Evolutionary conservation across 2,888 invertebrate species (phyloP).

Genomic region (Cotesia congregata): DNA sequence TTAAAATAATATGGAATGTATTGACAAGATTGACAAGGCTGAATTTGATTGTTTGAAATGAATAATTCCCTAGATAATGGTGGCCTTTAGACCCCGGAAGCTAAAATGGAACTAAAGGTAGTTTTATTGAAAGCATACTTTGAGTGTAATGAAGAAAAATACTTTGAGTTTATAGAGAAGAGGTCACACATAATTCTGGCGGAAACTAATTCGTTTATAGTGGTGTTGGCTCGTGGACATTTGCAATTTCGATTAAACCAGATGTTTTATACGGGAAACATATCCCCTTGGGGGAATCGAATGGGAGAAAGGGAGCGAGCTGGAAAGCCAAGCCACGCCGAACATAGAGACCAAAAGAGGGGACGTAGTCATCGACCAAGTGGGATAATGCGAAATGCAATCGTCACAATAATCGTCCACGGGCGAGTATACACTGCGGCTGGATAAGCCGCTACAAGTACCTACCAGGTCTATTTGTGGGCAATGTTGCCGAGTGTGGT

Average conservation of each 20-base stretch:
- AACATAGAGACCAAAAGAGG: slow-evolving; percentile 23
- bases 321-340: slow-evolving; percentile 29
- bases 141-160: too few relatives aligned
- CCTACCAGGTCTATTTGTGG: slow-evolving; percentile 42
- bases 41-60: too few relatives aligned
- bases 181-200: slow-evolving; percentile 11
- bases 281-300: slow-evolving; percentile 50
- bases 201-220: slow-evolving; percentile 29
- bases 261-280: slow-evolving; percentile 58
- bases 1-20: too few relatives aligned
- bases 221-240: slow-evolving; percentile 30
- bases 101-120: too few relatives aligned
- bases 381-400: slow-evolving; percentile 62
- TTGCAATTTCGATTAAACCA: slow-evolving; percentile 62
- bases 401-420: slow-evolving; percentile 62
- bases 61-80: too few relatives aligned
- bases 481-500: slow-evolving; percentile 32
- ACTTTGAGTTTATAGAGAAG: not conserved
- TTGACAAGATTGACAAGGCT: too few relatives aligned
- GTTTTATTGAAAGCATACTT: too few relatives aligned
- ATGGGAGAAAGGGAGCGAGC: slow-evolving; percentile 32
- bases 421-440: slow-evolving; percentile 46
- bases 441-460: slow-evolving; percentile 53
- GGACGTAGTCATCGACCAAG: slow-evolving; percentile 49
- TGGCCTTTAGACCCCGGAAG: too few relatives aligned